Evolutionary conservation across 2,113 vertebrate species (phyloP), one percentile per base, ranked within the genome.

Genomic region (Fulica atra): DNA sequence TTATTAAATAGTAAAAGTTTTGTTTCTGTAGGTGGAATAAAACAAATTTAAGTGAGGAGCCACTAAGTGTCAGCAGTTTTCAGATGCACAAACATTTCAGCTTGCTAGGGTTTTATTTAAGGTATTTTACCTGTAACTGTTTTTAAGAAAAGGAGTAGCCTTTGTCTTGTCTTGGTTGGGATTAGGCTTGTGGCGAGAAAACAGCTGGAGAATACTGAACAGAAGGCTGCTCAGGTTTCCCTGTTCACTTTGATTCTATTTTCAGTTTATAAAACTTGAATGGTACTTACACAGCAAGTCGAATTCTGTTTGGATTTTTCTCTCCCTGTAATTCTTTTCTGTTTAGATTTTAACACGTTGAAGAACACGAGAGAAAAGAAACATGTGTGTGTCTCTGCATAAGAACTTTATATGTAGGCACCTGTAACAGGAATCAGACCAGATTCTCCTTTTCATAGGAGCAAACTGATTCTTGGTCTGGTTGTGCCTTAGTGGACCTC

Each of bases 321-420:
- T 63, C 17, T 59, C 13, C 25, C 3, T 2, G 0, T 38, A 60
- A 17, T 60, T 54, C 1, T 74, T 77, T 73, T 68, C n/a, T 81
- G 10, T 42, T 73, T 46, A 3, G 4, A 50, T 66, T 87, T 77
- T 61, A 44, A 25, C 10, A 2, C 0, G 1, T 3, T 81, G 56
- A 68, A 6, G 36, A 46, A 26, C 28, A 6, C 0, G 7, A 46
- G 33, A 42, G 33, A 20, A 31, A 59, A 79, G 3, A 53, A 84
- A 44, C 17, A 17, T 0, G 2, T 38, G 16, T 3, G 0, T 42
- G 16, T 33, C 29, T 64, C 80, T 60, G 50, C 29, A 7, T 3
- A 16, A 73, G 3, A 12, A 4, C 35, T 38, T 56, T 6, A 2
- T 13, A 1, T 25, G 16, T 2, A 44, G 69, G 19, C 29, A 53